Conservation (phyloP, 64 coral and sea anemone genomes). For the Stichodactyla mertensii region DNA sequence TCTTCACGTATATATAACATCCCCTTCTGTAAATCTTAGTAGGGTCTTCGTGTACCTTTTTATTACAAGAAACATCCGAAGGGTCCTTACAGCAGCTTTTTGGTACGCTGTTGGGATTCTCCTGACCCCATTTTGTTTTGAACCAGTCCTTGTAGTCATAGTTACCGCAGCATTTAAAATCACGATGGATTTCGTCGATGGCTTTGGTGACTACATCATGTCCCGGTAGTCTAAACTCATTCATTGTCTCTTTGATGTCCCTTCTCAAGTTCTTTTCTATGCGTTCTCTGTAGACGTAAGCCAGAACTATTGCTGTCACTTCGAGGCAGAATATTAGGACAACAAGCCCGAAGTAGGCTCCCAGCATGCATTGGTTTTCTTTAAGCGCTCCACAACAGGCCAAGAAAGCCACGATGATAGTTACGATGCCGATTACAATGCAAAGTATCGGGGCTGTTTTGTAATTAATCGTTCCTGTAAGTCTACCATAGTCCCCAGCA, state of each 20-base stretch:
- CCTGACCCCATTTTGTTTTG: constrained; percentile 73
- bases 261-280: constrained; percentile 76
- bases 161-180: constrained; percentile 94
- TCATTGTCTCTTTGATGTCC: constrained; percentile 83
- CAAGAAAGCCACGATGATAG: constrained; percentile 79
- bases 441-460: constrained; percentile 87
- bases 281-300: constrained; percentile 78
- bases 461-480: constrained; percentile 81
- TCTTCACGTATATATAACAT: constrained; percentile 87
- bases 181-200: constrained; percentile 89
- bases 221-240: constrained; percentile 53
- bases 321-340: constrained; percentile 78
- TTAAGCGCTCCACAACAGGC: constrained; percentile 85
- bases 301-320: constrained; percentile 81
- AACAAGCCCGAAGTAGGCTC: constrained; percentile 78
- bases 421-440: constrained; percentile 69
- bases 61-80: constrained; percentile 40
- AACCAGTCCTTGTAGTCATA: constrained; percentile 83
- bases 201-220: constrained; percentile 78
- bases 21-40: constrained; percentile 66
- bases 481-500: constrained; percentile 66
- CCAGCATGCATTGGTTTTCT: constrained; percentile 94
- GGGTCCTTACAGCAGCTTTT: constrained; percentile 91
- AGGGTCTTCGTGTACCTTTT: constrained; percentile 29
- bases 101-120: constrained; percentile 57